Evolutionary conservation across 2,113 vertebrate species (phyloP).

Genomic region (Bujurquina vittata): DNA sequence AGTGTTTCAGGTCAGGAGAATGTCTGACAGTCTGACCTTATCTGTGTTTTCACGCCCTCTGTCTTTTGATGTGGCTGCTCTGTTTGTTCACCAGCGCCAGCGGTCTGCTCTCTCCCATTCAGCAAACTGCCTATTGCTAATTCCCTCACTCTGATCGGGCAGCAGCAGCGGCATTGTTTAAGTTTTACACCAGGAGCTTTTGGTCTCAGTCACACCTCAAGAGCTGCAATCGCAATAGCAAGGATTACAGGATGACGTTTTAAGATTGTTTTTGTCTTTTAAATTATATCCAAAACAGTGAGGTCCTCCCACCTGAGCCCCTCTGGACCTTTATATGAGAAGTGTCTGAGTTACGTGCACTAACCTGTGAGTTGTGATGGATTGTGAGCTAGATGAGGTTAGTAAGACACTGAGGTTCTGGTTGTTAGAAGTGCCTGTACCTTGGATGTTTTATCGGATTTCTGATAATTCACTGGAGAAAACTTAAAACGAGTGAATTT

Average conservation of each 20-base stretch:
- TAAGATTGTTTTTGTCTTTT: background rate
- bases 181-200: slow-evolving; percentile 59
- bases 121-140: slow-evolving; percentile 64
- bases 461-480: too few relatives aligned
- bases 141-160: slow-evolving; percentile 51
- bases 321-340: background rate
- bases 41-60: slow-evolving; percentile 35
- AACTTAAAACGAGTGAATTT: background rate
- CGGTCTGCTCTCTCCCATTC: slow-evolving; percentile 73
- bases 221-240: background rate
- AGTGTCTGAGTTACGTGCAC: background rate
- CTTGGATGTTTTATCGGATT: background rate
- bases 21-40: slow-evolving; percentile 56
- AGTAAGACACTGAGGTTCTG: background rate
- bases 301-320: rapidly evolving
- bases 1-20: slow-evolving; percentile 24
- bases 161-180: slow-evolving; percentile 59
- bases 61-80: slow-evolving; percentile 69
- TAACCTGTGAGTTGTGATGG: background rate
- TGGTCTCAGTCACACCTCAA: slow-evolving; percentile 36
- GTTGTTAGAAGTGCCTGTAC: background rate
- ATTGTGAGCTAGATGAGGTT: background rate
- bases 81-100: slow-evolving; percentile 80
- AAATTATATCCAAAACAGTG: background rate
- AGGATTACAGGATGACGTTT: background rate